A percentile compares a stretch with the other conserved stretches of the same genome.
These are phyloP conservation scores for Pheosia gnoma DNA, from an alignment of 2,888 invertebrate species.

Conservation along the genomic window DNA sequence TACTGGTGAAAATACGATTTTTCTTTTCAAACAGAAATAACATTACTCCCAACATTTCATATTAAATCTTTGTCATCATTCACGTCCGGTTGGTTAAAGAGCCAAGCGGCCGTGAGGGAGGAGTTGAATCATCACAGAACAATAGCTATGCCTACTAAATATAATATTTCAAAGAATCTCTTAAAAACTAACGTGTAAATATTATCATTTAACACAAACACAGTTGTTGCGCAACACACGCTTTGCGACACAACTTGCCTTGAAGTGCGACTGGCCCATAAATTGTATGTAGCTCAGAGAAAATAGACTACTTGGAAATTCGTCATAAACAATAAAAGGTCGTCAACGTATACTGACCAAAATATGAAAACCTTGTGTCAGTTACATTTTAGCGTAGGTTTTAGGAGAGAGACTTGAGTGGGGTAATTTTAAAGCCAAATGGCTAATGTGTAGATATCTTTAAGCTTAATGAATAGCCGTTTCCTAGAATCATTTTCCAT, in stretches of 20 bases:
- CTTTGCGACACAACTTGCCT: constrained; percentile 37
- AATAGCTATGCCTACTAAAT: constrained; percentile 34
- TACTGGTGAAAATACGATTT: background rate
- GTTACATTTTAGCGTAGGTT: background rate
- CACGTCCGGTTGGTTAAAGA: constrained; percentile 20
- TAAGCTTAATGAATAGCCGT: background rate
- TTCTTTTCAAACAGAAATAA: constrained; percentile 5
- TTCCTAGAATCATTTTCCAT: background rate
- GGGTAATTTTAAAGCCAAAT: background rate
- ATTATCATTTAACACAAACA: constrained; percentile 41
- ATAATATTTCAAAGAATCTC: constrained; percentile 45
- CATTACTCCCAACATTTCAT: constrained; percentile 9
- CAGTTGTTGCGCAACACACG: constrained; percentile 21
- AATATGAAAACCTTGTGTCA: constrained; percentile 16
- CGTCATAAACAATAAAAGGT: constrained; percentile 21
- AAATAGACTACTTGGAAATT: constrained; percentile 34
- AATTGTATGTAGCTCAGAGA: constrained; percentile 19
- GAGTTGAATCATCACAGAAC: constrained; percentile 33
- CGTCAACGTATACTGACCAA: constrained; percentile 33
- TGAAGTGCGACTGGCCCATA: constrained; percentile 28
- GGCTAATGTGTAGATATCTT: background rate
- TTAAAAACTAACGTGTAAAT: constrained; percentile 39
- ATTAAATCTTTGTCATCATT: constrained; percentile 30
- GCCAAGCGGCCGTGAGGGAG: constrained; percentile 25
- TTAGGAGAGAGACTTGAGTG: background rate